Evolutionary conservation across 1,140 invertebrate species (phyloP), one percentile per base, ranked within the genome.

Genomic region (Brachionus manjavacas): DNA sequence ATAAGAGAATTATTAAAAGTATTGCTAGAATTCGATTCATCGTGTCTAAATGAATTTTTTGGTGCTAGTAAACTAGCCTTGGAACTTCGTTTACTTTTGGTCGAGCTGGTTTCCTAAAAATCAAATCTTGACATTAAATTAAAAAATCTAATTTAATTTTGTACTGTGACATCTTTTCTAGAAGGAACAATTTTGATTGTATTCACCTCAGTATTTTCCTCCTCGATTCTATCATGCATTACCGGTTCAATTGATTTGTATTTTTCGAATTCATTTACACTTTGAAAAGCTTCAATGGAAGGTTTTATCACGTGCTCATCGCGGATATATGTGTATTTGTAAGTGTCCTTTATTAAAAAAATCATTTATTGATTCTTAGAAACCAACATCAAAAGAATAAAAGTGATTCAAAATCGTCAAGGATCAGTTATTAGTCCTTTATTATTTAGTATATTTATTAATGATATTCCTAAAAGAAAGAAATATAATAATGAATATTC

Each of bases 251-350:
- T 11, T 76, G 72, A 76, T 28, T 76, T 76, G 72, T 20, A 76
- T 28, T 46, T 9, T 25, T 76, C 72, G 20, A 76, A 76, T 76
- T 76, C 72, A 28, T 12, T 25, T n/a, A 49, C 43, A n/a, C 72
- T 76, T 20, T 76, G 72, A 49, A 76, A 76, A 20, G 72, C 41
- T 28, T 76, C 72, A 49, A 76, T 76, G 11, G 16, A 7, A 9
- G 39, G n/a, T 16, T 76, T 49, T 9, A 76, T 49, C 20, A 76
- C 43, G 43, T 76, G 72, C 11, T 76, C 72, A 25, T 76, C 43
- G 6, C 41, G 43, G 9, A 25, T 76, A 76, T 76, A 76, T 11
- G 72, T 76, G 14, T 76, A 76, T 76, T 76, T 76, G n/a, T 76
- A 76, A 11, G 72, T 49, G n/a, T 76, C 72, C 68, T 72, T 39